Percentiles rank a stretch among this genome's conserved stretches.
Evolutionary conservation across 2,113 vertebrate species (phyloP).

Genomic region (Brienomyrus longianalis): DNA sequence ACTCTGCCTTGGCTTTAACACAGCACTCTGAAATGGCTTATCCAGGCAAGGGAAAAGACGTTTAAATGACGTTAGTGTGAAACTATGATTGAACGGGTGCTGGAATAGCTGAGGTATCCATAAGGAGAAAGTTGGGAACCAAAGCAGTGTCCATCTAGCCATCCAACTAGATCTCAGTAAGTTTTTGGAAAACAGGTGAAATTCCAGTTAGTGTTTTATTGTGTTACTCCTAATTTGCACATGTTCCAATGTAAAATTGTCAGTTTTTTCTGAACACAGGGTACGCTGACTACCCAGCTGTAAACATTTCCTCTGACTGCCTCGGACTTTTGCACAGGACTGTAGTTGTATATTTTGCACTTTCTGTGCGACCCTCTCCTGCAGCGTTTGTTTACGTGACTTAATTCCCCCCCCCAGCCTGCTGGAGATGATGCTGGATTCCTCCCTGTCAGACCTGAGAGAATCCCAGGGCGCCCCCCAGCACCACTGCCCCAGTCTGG

Average conservation of each 20-base stretch:
- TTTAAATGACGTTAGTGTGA: neutral
- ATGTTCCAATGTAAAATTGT: neutral
- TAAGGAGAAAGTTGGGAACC: neutral
- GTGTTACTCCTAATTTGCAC: neutral
- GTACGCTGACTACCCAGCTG: neutral
- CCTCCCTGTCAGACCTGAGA: slow-evolving; percentile 80
- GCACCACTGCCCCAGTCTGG: slow-evolving; percentile 71
- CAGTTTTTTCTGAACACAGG: neutral
- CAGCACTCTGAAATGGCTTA: neutral
- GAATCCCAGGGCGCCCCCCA: slow-evolving; percentile 55
- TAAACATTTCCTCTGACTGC: neutral
- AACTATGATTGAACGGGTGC: neutral
- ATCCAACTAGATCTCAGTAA: neutral
- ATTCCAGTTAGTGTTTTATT: neutral
- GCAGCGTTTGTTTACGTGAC: neutral
- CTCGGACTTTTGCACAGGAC: too few species aligned
- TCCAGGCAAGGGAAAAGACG: neutral
- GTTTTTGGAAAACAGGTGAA: neutral
- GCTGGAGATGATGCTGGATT: slow-evolving; percentile 98
- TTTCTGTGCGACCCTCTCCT: neutral
- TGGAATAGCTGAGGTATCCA: neutral
- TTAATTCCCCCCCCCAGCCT: slow-evolving; percentile 54
- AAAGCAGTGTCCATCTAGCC: neutral
- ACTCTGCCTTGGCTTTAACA: neutral
- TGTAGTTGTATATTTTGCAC: neutral